Evolutionary conservation across 1,140 invertebrate species (phyloP).

Genomic region (Pseudoatta argentina): DNA sequence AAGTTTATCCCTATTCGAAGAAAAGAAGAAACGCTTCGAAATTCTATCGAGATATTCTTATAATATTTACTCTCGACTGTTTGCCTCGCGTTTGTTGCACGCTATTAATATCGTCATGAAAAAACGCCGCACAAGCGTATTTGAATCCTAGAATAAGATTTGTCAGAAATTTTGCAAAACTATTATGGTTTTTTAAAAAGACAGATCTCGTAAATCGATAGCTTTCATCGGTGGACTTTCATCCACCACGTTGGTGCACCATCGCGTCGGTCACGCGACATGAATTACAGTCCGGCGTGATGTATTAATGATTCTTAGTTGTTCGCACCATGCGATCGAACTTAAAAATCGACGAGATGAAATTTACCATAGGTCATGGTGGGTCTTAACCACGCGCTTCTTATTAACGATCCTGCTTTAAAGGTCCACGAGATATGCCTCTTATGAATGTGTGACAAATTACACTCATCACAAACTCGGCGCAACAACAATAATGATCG

Average conservation of each 20-base stretch:
- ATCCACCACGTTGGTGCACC: constrained; percentile 17
- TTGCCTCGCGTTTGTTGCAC: background rate
- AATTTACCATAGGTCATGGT: constrained; percentile 58
- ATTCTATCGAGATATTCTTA: background rate
- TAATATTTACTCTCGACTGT: background rate
- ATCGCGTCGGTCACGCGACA: constrained; percentile 43
- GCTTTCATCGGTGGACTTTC: constrained; percentile 27
- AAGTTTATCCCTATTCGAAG: background rate
- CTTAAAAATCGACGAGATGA: constrained; percentile 43
- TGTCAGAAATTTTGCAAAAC: background rate
- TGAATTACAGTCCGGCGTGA: constrained; percentile 31
- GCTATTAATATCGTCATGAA: background rate
- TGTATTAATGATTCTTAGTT: constrained; percentile 50
- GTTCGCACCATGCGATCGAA: constrained; percentile 35
- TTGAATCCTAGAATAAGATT: background rate
- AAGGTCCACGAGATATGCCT: constrained; percentile 36
- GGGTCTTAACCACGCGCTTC: constrained; percentile 38
- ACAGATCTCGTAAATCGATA: background rate
- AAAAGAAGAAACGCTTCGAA: background rate
- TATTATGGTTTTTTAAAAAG: background rate
- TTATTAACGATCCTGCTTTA: constrained; percentile 56
- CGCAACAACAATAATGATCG: constrained; percentile 42
- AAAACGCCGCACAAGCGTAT: background rate
- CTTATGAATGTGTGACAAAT: constrained; percentile 50
- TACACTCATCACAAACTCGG: constrained; percentile 18